Evolutionary conservation across 2,888 invertebrate species (phyloP).

Genomic region (Dysmachus trigonus): DNA sequence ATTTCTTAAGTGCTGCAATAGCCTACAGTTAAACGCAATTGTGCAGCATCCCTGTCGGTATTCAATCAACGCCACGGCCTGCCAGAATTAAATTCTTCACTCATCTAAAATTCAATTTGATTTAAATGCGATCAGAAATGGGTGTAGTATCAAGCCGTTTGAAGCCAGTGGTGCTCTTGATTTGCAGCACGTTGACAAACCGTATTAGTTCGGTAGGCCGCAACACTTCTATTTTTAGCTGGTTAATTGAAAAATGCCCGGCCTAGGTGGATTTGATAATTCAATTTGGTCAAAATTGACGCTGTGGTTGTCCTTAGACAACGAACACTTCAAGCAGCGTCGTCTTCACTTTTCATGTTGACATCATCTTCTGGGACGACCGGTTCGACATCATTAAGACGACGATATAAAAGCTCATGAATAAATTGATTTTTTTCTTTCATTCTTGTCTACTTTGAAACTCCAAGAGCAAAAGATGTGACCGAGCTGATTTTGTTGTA

Average conservation of each 20-base stretch:
- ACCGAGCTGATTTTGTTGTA: background rate
- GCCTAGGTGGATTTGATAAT: constrained; percentile 3
- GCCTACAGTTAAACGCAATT: background rate
- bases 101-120: constrained; percentile 23
- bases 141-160: background rate
- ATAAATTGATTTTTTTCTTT: constrained; percentile 12
- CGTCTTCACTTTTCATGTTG: constrained; percentile 29
- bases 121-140: background rate
- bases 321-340: background rate
- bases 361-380: constrained; percentile 29
- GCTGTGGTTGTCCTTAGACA: background rate
- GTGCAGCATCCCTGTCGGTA: background rate
- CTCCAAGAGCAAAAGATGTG: background rate
- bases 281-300: background rate
- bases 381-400: background rate
- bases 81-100: background rate
- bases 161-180: background rate
- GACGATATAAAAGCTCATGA: constrained; percentile 6
- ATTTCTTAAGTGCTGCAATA: background rate
- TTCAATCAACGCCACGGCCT: background rate
- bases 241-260: constrained; percentile 35
- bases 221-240: constrained; percentile 25
- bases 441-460: background rate
- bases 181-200: background rate
- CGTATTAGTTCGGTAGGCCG: background rate